Evolutionary conservation across 2,888 invertebrate species (phyloP), one percentile per base, ranked within the genome.

Genomic region (Ctenicera cuprea): DNA sequence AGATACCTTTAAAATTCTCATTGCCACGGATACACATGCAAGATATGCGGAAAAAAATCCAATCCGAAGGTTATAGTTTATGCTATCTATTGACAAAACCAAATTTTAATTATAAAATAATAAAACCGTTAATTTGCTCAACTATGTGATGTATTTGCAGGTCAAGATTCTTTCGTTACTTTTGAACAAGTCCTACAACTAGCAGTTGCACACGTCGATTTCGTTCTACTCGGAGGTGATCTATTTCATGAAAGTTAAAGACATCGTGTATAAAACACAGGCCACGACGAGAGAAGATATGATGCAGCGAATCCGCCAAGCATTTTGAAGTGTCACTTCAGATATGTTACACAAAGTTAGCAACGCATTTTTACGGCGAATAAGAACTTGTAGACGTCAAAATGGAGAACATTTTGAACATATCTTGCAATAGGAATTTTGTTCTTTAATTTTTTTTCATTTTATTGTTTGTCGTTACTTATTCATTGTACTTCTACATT

Each of bases 11-110:
- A 91, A 91, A 82, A 95, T 99, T 80, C 88, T 99, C 78, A 88
- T 99, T 65, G 97, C 99, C 0, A 97, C 98, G 0, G 99, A 99
- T 87, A 94, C 94, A 85, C 99, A 99, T 88, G 90, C 99, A 81
- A 99, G 99, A 67, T 97, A 94, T 87, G 91, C 90, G 74, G 97
- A 98, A 87, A 94, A 92, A 81, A 94, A 97, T 88, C 90, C 92
- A 33, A 89, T 92, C 41, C 89, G 94, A 87, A 93, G 94, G 38
- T 30, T 62, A 18, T 20, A 45, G 61, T 45, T 67, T 69, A 62
- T 22, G 7, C 20, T 33, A 38, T 63, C 3, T 16, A 7, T 16
- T 30, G 9, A 22, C 22, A 26, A 62, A 43, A 38, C 16, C 3
- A 38, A 38, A 50, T 41, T 41, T 41, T 5, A 14, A 41, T 41